Evolutionary conservation across 2,797 vertebrate species (phyloP).

Genomic region (Rhynchotus rufescens): DNA sequence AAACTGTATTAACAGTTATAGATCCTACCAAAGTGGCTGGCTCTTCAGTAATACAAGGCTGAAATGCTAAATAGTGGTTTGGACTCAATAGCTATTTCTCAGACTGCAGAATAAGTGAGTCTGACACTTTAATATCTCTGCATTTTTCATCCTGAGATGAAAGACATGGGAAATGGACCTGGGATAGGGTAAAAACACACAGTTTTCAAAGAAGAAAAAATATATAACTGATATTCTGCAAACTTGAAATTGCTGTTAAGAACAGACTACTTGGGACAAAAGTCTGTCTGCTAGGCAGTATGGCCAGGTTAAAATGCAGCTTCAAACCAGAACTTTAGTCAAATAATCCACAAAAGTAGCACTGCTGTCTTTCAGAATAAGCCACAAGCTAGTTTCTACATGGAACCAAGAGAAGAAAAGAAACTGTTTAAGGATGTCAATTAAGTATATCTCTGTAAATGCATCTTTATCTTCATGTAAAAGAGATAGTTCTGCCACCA

Average conservation of each 20-base stretch:
- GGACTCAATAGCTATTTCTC: not conserved
- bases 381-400: not conserved
- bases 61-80: not conserved
- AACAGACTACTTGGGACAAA: not conserved
- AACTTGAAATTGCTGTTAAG: not conserved
- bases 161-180: not conserved
- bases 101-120: not conserved
- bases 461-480: not conserved
- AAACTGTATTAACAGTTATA: not conserved
- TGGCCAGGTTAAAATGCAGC: not conserved
- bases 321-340: not conserved
- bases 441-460: not conserved
- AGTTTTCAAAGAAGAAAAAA: not conserved
- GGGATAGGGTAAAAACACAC: not conserved
- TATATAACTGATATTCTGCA: not conserved
- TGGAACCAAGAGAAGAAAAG: not conserved
- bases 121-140: not conserved
- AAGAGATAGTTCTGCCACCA: not conserved
- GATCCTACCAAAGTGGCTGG: not conserved
- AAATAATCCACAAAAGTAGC: not conserved
- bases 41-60: not conserved
- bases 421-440: not conserved
- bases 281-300: accelerated
- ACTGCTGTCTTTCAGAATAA: not conserved
- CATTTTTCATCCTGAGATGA: not conserved